Conservation (phyloP, 53 echinoderm and acorn worm species). For the Holothuria scabra region DNA sequence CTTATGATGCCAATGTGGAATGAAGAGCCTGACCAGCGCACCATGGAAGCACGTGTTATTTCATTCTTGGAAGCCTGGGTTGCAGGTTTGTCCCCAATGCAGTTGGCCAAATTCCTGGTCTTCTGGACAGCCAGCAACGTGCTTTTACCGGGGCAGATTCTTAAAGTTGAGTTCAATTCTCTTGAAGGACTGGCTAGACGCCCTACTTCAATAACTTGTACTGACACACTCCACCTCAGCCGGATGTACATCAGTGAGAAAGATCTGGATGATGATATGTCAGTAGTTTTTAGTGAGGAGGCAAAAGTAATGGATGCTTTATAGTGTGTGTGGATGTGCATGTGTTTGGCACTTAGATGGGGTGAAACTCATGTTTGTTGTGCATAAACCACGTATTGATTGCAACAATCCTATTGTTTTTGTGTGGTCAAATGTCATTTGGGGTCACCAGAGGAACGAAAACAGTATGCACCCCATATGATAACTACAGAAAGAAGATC, state of each 20-base stretch:
- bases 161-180: background rate
- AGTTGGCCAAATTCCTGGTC: background rate
- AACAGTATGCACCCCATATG: too few species aligned
- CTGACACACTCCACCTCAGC: background rate
- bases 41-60: background rate
- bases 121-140: constrained; percentile 5
- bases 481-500: too few species aligned
- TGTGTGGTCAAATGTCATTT: too few species aligned
- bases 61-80: background rate
- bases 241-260: background rate
- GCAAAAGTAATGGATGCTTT: constrained; percentile 13
- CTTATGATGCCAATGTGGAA: background rate
- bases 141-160: background rate
- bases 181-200: background rate
- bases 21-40: background rate
- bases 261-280: background rate
- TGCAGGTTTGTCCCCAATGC: background rate
- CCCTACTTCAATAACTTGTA: background rate
- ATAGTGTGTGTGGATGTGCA: too few species aligned
- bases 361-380: too few species aligned
- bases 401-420: too few species aligned
- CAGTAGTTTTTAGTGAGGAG: background rate
- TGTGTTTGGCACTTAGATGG: too few species aligned
- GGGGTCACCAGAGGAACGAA: too few species aligned
- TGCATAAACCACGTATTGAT: too few species aligned